Base-by-base conservation (phyloP, 2,888 invertebrate species). In the Dermolepida albohirtum region DNA sequence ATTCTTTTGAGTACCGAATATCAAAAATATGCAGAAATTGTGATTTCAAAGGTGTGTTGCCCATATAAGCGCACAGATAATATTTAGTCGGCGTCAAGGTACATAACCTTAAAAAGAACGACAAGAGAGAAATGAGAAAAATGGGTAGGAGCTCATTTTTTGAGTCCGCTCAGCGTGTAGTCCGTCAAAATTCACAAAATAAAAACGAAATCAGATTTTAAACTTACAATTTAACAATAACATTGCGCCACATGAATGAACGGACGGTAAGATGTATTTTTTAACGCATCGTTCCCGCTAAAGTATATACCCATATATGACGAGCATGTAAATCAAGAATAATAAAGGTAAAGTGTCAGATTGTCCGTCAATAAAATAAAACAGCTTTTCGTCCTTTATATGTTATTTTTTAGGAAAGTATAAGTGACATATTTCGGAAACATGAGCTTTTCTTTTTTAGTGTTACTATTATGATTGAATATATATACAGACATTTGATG, bases 171-270 rank as follows among this genome's bases (percentile, higher is more conserved):
- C 59, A 59, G 59, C 59, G 5, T 44, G 59, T 59, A 59, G 59
- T 59, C 59, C 59, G 47, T 59, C 59, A 59, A 59, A 57, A 47
- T 59, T 59, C 47, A 59, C 29, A 29, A 59, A 59, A 47, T 59
- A 59, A 59, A 10, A 59, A 59, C 47, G 59, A 47, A 59, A 59
- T 59, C 59, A 34, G 59, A 59, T 59, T 47, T 59, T 47, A 47
- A 57, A 22, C 22, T 27, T 59, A 59, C 59, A 47, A 59, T 59
- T 59, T 44, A 59, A 59, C 59, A 29, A 39, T 22, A 51, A 51
- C 12, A 29, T 27, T 22, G 51, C 16, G 16, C 27, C 39, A 39
- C 54, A 40, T 16, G 16, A 16, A 22, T 57, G 34, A 29, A 29
- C 34, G 34, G 10, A 57, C 44, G 57, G 44, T 22, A 27, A 34